A percentile compares a stretch with the other conserved stretches of the same genome.
Conservation (phyloP, 1,140 invertebrate species). For the Sycophila sp. region DNA sequence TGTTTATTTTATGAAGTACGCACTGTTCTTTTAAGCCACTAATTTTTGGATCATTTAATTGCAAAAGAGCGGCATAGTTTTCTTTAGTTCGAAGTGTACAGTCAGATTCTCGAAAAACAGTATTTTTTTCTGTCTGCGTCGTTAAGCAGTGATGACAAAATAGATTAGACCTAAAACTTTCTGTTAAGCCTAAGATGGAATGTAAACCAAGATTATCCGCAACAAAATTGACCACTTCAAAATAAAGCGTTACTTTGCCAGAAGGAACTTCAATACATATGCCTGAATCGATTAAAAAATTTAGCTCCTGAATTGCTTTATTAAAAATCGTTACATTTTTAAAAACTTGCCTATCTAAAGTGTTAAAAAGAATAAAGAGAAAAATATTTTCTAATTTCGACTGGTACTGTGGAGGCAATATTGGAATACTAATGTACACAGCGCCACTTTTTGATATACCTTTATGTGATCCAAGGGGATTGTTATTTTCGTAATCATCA, state of each 20-base stretch:
- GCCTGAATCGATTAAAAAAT: background rate
- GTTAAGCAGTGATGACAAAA: constrained; percentile 19
- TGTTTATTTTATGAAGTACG: background rate
- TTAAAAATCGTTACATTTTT: background rate
- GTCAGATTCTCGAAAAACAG: background rate
- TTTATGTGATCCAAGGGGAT: constrained; percentile 7
- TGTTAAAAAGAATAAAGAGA: constrained; percentile 10
- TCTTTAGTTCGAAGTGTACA: constrained; percentile 2
- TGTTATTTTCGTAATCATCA: constrained; percentile 10
- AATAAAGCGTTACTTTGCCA: background rate
- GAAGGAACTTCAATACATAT: background rate
- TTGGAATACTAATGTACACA: background rate
- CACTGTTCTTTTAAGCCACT: no score
- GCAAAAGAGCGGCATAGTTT: background rate
- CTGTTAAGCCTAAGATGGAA: constrained; percentile 8
- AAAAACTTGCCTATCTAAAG: constrained; percentile 10
- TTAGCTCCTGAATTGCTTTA: background rate
- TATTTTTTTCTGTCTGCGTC: background rate
- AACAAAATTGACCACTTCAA: background rate
- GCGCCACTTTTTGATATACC: constrained; percentile 7
- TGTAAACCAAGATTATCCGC: constrained; percentile 14
- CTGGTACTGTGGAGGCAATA: background rate
- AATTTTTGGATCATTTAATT: background rate
- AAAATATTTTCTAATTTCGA: background rate
- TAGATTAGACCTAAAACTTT: background rate